A percentile compares a stretch with the other conserved stretches of the same genome.
Evolutionary conservation across 2,113 vertebrate species (phyloP).

Genomic region (Scopus umbretta): DNA sequence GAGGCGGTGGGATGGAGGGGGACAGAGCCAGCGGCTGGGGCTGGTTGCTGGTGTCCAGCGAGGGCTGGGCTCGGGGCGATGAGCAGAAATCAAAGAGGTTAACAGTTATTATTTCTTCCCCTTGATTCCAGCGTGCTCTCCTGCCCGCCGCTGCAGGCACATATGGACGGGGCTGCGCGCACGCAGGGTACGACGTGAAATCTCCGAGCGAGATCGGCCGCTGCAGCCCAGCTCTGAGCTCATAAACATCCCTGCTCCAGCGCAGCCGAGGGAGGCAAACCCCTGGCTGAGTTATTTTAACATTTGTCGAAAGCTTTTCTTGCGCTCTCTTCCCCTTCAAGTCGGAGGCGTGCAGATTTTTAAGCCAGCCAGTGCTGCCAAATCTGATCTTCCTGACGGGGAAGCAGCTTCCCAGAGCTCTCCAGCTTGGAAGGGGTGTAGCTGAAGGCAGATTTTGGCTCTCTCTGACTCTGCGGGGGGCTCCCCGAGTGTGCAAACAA

Average conservation of each 20-base stretch:
- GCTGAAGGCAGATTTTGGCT: conserved; percentile 40
- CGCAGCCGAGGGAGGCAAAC: neutral
- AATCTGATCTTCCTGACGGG: conserved; percentile 44
- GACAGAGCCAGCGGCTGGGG: neutral
- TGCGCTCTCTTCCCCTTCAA: conserved; percentile 14
- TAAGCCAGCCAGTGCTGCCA: neutral
- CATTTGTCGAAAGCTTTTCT: conserved; percentile 29
- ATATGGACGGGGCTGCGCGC: neutral
- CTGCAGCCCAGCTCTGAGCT: neutral
- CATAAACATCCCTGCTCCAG: neutral
- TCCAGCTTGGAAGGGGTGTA: conserved; percentile 19
- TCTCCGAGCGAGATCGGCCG: neutral
- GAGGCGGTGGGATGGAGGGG: neutral
- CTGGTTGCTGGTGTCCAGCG: neutral
- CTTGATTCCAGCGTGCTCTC: neutral
- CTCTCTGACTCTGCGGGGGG: neutral
- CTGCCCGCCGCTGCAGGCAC: neutral
- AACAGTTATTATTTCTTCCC: neutral
- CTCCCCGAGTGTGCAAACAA: neutral
- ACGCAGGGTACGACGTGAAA: neutral
- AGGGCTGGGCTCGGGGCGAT: neutral
- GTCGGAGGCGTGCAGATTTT: conserved; percentile 11
- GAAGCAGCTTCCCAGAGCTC: conserved; percentile 50
- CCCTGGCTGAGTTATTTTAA: conserved; percentile 20
- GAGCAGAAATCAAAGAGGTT: neutral